A percentile compares a stretch with the other conserved stretches of the same genome.
These are phyloP conservation scores for Heterohyrax brucei DNA, from an alignment of 2,797 vertebrate species.

Conservation along the genomic window DNA sequence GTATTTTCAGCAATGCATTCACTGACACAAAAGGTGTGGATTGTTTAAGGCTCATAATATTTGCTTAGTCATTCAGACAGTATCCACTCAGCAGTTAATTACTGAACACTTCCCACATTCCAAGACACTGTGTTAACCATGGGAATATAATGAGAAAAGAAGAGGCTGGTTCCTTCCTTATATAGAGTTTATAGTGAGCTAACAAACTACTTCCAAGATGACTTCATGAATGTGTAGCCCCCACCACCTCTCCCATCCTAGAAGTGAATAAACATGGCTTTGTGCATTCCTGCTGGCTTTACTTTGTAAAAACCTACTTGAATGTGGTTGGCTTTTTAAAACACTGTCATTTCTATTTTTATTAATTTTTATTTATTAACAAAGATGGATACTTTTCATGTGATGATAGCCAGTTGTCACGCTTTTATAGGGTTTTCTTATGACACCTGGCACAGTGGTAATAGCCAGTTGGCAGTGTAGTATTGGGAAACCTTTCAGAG, in stretches of 20 bases:
- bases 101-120: slow-evolving; percentile 12
- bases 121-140: background rate
- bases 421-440: background rate
- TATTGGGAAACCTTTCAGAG: background rate
- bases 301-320: background rate
- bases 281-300: background rate
- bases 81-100: slow-evolving; percentile 55
- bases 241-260: background rate
- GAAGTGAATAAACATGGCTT: background rate
- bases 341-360: background rate
- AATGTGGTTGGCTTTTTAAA: background rate
- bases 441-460: background rate
- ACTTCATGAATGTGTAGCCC: slow-evolving; percentile 25
- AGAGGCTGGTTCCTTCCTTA: slow-evolving; percentile 21
- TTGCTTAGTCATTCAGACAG: slow-evolving; percentile 22
- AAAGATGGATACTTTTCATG: background rate
- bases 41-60: slow-evolving; percentile 19
- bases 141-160: background rate
- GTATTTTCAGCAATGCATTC: slow-evolving; percentile 63
- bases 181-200: slow-evolving; percentile 53
- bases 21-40: background rate
- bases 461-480: background rate
- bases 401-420: background rate
- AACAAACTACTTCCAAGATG: slow-evolving; percentile 47
- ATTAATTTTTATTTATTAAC: slow-evolving; percentile 57